These are phyloP conservation scores for Athalia circularis DNA, from an alignment of 2,888 invertebrate genomes.

Conservation along the genomic window DNA sequence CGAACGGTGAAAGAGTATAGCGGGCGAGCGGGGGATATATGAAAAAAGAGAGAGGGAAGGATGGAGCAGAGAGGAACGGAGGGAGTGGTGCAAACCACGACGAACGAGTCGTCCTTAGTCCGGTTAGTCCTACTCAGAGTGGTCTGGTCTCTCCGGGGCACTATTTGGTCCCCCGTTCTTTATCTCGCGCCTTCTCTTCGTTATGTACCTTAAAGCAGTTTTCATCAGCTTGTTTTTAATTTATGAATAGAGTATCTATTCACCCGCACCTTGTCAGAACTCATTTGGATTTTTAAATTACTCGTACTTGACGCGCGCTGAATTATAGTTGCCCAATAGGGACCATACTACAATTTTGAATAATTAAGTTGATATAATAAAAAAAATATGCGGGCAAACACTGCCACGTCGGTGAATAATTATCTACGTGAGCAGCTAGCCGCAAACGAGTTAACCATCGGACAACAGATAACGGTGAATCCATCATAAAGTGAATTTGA, in stretches of 20 bases:
- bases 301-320: no score
- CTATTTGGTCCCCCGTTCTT: no score
- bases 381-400: no score
- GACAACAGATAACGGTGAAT: conserved; percentile 39
- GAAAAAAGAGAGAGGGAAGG: conserved; percentile 44
- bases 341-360: no score
- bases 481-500: conserved; percentile 35
- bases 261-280: no score
- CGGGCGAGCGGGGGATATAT: conserved; percentile 51
- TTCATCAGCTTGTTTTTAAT: no score
- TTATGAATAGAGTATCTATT: no score
- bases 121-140: conserved; percentile 22
- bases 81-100: conserved; percentile 25
- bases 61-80: conserved; percentile 14
- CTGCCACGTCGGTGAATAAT: neutral
- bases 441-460: conserved; percentile 11
- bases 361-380: no score
- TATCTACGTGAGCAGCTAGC: neutral
- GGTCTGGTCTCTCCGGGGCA: neutral
- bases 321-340: no score
- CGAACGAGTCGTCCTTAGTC: conserved; percentile 29
- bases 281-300: no score
- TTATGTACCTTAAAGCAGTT: no score
- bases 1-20: conserved; percentile 28
- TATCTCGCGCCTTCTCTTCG: no score